Evolutionary conservation across 2,797 vertebrate species (phyloP).

Genomic region (Gadopsis bispinosus): DNA sequence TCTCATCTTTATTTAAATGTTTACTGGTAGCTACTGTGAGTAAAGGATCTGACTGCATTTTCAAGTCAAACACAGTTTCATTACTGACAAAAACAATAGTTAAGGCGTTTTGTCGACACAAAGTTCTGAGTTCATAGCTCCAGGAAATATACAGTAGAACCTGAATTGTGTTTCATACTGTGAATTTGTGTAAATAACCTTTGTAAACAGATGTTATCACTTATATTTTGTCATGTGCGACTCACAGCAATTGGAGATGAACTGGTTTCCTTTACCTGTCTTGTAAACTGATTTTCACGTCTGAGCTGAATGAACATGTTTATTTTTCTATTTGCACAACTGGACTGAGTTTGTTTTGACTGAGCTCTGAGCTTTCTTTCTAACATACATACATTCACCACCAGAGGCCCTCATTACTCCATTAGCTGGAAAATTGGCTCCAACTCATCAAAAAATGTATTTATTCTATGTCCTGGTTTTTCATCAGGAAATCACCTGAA

Average conservation of each 20-base stretch:
- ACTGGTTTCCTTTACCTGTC: slow-evolving; percentile 41
- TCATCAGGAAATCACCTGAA: slow-evolving; percentile 3
- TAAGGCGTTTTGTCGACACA: neutral
- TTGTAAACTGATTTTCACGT: slow-evolving; percentile 49
- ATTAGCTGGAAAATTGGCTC: neutral
- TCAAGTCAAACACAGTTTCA: slow-evolving; percentile 5
- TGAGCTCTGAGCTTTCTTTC: neutral
- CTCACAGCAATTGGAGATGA: slow-evolving; percentile 14
- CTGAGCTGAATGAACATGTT: slow-evolving; percentile 49
- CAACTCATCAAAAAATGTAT: neutral
- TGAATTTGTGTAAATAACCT: slow-evolving; percentile 78
- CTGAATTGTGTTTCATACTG: slow-evolving; percentile 68
- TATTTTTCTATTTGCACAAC: slow-evolving; percentile 72
- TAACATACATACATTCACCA: slow-evolving; percentile 34
- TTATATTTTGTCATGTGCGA: slow-evolving; percentile 49
- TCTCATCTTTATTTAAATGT: slow-evolving; percentile 14
- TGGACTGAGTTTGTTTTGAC: slow-evolving; percentile 43
- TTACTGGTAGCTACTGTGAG: neutral
- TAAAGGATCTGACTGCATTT: neutral
- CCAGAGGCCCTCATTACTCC: slow-evolving; percentile 54
- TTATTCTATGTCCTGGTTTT: no score
- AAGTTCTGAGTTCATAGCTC: slow-evolving; percentile 18
- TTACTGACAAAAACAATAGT: neutral
- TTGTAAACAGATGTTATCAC: slow-evolving; percentile 64
- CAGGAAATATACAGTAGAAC: slow-evolving; percentile 57